Evolutionary conservation across 2,888 invertebrate genomes (phyloP), one percentile per base, ranked within the genome.

Genomic region (Tipula lateralis): DNA sequence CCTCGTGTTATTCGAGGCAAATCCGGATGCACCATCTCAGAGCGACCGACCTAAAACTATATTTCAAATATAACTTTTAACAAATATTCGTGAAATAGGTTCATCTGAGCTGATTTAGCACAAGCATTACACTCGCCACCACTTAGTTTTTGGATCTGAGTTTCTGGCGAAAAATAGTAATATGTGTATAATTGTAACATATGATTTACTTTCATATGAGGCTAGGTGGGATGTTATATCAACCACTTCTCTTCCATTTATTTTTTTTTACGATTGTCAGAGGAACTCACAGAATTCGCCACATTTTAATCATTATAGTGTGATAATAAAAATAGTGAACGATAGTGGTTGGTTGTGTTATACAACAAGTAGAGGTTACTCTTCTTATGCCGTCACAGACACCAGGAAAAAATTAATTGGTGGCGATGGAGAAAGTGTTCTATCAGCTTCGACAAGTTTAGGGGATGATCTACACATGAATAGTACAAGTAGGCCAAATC

Each of bases 41-140:
- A 93, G 95, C 85, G 97, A 98, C 89, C 92, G 97, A 29, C 99
- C 98, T 0, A 95, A 95, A 87, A 94, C 96, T 32, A 96, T 97
- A 88, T 91, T 90, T 32, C 90, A 90, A 87, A 89, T 90, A 44
- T 89, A 90, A n/a, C 88, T 94, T 0, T 91, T 94, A 84, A 94
- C 95, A 24, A 96, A 96, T 88, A 93, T 93, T 24, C 90, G 93
- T 19, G 90, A 90, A 87, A 89, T 89, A 88, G 90, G 90, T 29
- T 89, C 91, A 80, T 96, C 96, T 0, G 95, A 85, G 94, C 95
- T 0, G 96, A 97, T 89, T 91, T 97, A 84, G 95, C 96, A 0
- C 93, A 95, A 86, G 94, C 96, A 83, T 91, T 98, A 84, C 93
- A 97, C 85, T 93, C 94, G 0, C 92, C 96, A 87, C 94, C 96